Conservation (phyloP, 2,797 vertebrate genomes). For the Aotus griseimembra region DNA sequence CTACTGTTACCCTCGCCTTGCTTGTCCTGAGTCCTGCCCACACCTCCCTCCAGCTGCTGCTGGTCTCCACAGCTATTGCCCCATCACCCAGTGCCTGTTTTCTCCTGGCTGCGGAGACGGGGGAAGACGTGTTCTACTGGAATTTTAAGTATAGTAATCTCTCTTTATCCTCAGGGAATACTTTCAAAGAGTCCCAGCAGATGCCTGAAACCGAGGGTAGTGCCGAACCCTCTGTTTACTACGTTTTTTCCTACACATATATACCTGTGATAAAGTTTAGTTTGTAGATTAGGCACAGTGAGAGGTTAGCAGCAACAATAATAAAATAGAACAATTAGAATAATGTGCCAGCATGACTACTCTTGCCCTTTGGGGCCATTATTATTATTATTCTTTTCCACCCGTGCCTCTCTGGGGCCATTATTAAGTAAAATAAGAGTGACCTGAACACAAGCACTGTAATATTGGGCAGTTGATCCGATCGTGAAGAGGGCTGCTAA, state of each 20-base stretch:
- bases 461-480: background rate
- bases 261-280: background rate
- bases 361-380: background rate
- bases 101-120: background rate
- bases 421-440: background rate
- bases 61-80: fast-evolving
- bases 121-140: background rate
- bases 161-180: background rate
- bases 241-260: background rate
- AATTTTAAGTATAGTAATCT: background rate
- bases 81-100: background rate
- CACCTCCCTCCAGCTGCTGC: background rate
- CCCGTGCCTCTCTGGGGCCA: background rate
- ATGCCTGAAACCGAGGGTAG: background rate
- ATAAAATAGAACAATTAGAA: background rate
- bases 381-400: background rate
- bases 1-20: background rate
- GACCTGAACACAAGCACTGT: background rate
- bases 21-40: background rate
- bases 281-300: background rate
- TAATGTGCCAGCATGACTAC: background rate
- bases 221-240: background rate
- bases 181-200: background rate
- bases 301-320: background rate
- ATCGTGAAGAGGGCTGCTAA: no score